phyloP scores from a whole-genome alignment of 2,113 vertebrate species.

The Ceuthmochares aereus region DNA sequence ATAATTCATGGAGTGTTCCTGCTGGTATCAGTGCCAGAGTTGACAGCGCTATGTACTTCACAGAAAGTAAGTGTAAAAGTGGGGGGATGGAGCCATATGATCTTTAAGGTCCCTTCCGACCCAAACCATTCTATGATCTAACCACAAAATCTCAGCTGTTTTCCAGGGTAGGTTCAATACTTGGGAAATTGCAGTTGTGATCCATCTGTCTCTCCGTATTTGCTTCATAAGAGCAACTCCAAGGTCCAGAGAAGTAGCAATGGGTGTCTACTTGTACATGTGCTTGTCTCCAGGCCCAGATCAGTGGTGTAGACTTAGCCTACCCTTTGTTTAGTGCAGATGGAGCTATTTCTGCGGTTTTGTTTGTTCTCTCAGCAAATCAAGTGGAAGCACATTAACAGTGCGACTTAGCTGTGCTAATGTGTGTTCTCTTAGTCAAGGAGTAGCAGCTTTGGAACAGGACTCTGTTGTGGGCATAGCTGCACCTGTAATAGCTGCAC shows the following conservation, averaged over 20 bases:
- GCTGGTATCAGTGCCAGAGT: background rate
- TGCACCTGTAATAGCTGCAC: background rate
- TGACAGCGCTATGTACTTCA: background rate
- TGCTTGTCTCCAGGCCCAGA: background rate
- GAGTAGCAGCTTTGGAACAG: background rate
- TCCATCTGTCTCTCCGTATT: background rate
- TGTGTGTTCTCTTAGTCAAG: background rate
- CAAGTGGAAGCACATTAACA: background rate
- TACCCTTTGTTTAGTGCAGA: background rate
- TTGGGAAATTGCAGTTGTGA: background rate
- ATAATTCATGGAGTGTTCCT: background rate
- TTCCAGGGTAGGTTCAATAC: background rate
- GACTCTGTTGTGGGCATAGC: accelerated
- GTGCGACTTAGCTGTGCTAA: background rate
- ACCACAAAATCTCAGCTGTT: background rate
- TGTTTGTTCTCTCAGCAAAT: background rate
- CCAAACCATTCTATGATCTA: background rate
- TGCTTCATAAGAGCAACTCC: background rate
- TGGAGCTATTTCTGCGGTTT: background rate
- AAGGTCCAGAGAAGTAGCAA: background rate
- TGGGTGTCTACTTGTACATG: background rate
- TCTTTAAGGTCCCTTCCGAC: too few species aligned
- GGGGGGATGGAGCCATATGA: too few species aligned
- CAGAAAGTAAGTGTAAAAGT: background rate
- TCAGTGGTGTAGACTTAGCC: accelerated